phyloP scores from a whole-genome alignment of 1,140 invertebrate species.

The Drosophila eugracilis region DNA sequence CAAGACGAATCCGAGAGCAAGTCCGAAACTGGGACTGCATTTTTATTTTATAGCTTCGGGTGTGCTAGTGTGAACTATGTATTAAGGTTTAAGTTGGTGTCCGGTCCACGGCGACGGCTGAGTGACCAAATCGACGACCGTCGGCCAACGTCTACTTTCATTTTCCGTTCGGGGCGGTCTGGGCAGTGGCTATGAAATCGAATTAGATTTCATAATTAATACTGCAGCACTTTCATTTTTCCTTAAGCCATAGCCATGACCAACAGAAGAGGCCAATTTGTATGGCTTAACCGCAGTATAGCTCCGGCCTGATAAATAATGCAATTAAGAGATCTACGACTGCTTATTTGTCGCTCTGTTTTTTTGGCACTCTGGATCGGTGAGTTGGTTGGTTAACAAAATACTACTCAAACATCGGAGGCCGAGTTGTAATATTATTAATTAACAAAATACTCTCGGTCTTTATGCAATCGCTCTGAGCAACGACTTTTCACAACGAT shows the following conservation, averaged over 20 bases:
- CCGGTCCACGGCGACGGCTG: constrained; percentile 15
- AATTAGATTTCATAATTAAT: constrained; percentile 68
- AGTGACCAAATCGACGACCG: constrained; percentile 7
- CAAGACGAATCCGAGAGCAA: constrained; percentile 52
- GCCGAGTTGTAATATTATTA: constrained; percentile 46
- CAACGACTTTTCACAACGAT: constrained; percentile 44
- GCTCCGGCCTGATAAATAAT: constrained; percentile 31
- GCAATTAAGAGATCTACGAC: constrained; percentile 49
- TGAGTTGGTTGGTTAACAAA: no score
- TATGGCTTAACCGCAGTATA: constrained; percentile 12
- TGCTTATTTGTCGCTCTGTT: constrained; percentile 41
- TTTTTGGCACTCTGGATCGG: constrained; percentile 38
- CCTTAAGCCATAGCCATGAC: constrained; percentile 50
- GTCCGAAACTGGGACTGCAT: constrained; percentile 15
- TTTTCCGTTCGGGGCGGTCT: constrained; percentile 53
- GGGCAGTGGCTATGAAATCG: constrained; percentile 53
- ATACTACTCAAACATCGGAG: constrained; percentile 37
- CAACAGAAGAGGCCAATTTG: constrained; percentile 41
- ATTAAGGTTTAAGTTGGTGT: constrained; percentile 38
- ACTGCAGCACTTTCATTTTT: constrained; percentile 68
- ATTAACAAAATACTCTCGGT: constrained; percentile 33
- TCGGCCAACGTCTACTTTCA: constrained; percentile 47
- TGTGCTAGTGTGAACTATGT: constrained; percentile 49
- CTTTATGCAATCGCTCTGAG: constrained; percentile 40
- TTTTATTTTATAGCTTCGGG: constrained; percentile 27